Conservation (phyloP, 37 sponge, comb jelly and placozoan species). For the Ianthella basta region DNA sequence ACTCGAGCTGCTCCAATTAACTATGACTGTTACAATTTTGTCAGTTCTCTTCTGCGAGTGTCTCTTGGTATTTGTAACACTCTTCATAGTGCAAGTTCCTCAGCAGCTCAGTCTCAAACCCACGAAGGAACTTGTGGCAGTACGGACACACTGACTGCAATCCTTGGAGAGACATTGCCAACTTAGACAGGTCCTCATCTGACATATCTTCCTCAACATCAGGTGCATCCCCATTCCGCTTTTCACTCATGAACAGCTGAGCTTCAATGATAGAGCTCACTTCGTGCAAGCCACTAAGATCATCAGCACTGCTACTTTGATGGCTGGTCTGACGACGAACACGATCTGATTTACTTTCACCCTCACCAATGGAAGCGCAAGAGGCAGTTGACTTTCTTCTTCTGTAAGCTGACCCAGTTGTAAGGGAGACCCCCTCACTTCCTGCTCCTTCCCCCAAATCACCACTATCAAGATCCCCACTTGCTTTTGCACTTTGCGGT, state of each 20-base stretch:
- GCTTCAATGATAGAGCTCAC: neutral
- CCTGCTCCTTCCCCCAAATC: neutral
- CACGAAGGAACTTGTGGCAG: neutral
- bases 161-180: conserved; percentile 5
- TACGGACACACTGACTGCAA: neutral
- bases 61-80: neutral
- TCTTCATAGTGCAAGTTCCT: neutral
- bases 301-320: neutral
- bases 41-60: neutral
- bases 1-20: no score
- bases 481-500: neutral
- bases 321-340: neutral
- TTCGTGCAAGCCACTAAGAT: neutral
- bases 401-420: neutral
- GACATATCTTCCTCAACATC: neutral
- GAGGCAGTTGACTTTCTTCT: conserved; percentile 2
- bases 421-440: neutral
- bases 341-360: neutral
- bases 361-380: neutral
- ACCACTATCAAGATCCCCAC: neutral
- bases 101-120: conserved; percentile 3
- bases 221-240: neutral
- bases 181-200: neutral
- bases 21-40: neutral
- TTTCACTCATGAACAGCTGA: neutral